Evolutionary conservation across 1,140 invertebrate genomes (phyloP).

Genomic region (Bombus pascuorum): DNA sequence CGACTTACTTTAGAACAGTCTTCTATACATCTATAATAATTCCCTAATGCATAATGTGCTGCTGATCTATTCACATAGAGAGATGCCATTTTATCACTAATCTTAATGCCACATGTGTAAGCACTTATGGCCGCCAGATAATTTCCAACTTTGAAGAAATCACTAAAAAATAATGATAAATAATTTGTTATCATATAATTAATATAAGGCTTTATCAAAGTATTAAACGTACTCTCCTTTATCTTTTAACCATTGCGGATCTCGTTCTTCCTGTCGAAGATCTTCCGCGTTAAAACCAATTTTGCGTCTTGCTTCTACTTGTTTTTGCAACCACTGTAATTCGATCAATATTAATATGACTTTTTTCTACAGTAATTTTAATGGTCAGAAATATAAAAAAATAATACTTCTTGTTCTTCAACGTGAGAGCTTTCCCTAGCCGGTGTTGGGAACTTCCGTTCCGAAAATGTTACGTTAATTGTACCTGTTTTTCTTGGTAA

Average conservation of each 20-base stretch:
- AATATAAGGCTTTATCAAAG: neutral
- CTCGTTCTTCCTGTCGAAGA: slow-evolving; percentile 90
- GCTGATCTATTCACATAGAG: slow-evolving; percentile 90
- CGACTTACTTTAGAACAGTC: slow-evolving; percentile 85
- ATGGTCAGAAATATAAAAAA: neutral
- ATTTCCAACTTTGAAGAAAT: slow-evolving; percentile 89
- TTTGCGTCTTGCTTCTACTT: slow-evolving; percentile 88
- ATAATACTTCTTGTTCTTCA: slow-evolving; percentile 88
- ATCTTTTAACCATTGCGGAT: slow-evolving; percentile 91
- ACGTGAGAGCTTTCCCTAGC: slow-evolving; percentile 88
- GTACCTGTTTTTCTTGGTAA: slow-evolving; percentile 84
- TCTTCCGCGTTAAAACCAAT: slow-evolving; percentile 90
- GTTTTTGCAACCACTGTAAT: slow-evolving; percentile 89
- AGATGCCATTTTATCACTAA: slow-evolving; percentile 88
- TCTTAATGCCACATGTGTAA: slow-evolving; percentile 89
- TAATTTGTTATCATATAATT: slow-evolving; percentile 17
- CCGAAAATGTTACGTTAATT: slow-evolving; percentile 89
- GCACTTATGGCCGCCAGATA: slow-evolving; percentile 91
- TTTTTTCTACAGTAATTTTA: neutral
- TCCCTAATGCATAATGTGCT: slow-evolving; percentile 89
- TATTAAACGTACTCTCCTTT: slow-evolving; percentile 88
- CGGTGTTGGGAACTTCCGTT: slow-evolving; percentile 91
- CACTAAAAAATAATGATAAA: slow-evolving; percentile 79
- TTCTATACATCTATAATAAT: slow-evolving; percentile 88
- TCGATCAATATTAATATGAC: neutral